phyloP scores from a whole-genome alignment of 2,797 vertebrate genomes.

The Chelidonichthys spinosus region DNA sequence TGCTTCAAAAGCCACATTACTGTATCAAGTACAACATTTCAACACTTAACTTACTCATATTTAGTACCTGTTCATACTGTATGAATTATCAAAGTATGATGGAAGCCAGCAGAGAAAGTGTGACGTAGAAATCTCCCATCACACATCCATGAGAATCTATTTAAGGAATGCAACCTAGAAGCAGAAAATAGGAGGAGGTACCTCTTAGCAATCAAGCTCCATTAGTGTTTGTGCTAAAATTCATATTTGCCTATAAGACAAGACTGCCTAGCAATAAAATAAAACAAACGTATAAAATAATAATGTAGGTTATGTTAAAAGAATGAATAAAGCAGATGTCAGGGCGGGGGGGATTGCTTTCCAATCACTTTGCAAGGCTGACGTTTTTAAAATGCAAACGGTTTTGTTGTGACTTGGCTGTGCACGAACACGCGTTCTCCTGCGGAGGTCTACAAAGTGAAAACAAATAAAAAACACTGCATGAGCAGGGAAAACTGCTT shows the following conservation, averaged over 20 bases:
- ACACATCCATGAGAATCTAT: neutral
- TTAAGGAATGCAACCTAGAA: neutral
- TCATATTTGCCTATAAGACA: neutral
- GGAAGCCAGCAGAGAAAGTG: neutral
- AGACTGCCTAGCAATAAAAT: neutral
- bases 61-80: neutral
- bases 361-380: neutral
- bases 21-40: neutral
- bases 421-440: conserved; percentile 47
- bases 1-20: neutral
- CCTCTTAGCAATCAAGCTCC: neutral
- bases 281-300: too few relatives aligned
- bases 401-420: conserved; percentile 35
- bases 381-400: neutral
- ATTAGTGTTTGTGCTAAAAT: neutral
- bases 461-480: conserved; percentile 39
- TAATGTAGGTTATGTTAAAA: neutral
- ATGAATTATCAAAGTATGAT: too few relatives aligned
- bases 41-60: too few relatives aligned
- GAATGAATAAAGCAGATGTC: neutral
- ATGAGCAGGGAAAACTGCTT: conserved; percentile 48
- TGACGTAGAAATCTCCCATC: neutral
- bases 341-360: neutral
- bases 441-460: conserved; percentile 43
- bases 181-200: neutral